Base-by-base conservation (phyloP, 92 coral and sea anemone species). In the Phymanthus crucifer region DNA sequence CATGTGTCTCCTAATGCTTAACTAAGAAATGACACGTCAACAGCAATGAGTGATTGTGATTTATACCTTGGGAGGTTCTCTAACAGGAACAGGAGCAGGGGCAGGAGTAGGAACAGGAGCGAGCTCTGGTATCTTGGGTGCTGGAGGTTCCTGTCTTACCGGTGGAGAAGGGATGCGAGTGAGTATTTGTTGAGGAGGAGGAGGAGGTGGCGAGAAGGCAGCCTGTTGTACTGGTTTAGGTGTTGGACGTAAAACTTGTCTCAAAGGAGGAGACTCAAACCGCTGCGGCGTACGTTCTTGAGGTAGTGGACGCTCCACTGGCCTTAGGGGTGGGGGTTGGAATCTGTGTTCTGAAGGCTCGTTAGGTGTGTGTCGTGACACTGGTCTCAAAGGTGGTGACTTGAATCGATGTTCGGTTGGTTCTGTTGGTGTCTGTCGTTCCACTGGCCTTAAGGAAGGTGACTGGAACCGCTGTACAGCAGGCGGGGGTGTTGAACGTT, bases 331-430 rank as follows among this genome's bases (percentile, higher is more conserved):
- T 2, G 68, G 68, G 14, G 68, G 29, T 34, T 24, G 4, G 34
- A 27, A 61, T 33, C 14, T 33, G 2, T 61, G 36, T 0, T 18
- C 2, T 2, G 68, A 27, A 61, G 34, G 32, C 35, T 61, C 16
- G 27, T 12, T n/a, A 0, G 68, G 68, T 61, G 68, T 2, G 7
- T 10, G 68, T 1, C 68, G 68, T 61, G 1, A 14, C 2, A 61
- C 68, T 18, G 35, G 68, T 27, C 68, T 61, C 35, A 61, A 10
- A 18, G 68, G 68, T 61, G 68, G 68, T 26, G 68, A 61, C 18
- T 24, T 14, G 33, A 27, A 61, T 3, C 68, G 68, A 0, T 61
- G 68, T 6, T 4, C 68, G 12, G 68, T 6, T 2, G 34, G 68
- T 18, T 61, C 32, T 0, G 68, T 2, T 7, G 68, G 33, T 61